phyloP scores from a whole-genome alignment of 2,888 invertebrate genomes.

The Caenorhabditis imperialis region DNA sequence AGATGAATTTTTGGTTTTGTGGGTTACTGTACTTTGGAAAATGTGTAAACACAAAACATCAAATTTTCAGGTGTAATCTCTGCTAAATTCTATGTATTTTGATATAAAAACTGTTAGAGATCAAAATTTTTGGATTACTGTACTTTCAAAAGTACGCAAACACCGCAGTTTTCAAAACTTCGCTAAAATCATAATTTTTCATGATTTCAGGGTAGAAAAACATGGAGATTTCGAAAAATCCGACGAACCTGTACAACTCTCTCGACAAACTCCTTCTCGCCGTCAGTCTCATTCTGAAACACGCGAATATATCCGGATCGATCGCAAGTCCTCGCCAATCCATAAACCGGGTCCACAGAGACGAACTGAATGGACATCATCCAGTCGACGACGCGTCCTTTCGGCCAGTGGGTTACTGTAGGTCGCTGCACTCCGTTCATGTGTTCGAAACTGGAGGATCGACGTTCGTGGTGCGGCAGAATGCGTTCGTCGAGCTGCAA shows the following conservation, averaged over 20 bases:
- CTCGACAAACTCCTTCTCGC: slow-evolving; percentile 7
- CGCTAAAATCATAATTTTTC: too few species aligned
- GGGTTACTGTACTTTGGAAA: too few species aligned
- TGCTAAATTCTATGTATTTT: too few species aligned
- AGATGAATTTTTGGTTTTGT: neutral
- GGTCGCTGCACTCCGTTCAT: slow-evolving; percentile 34
- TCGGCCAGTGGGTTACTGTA: slow-evolving; percentile 45
- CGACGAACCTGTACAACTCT: slow-evolving; percentile 4
- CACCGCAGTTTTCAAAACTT: neutral
- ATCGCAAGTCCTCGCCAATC: slow-evolving; percentile 52
- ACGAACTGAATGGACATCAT: slow-evolving; percentile 50
- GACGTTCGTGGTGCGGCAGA: slow-evolving; percentile 47
- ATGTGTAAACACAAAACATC: too few species aligned
- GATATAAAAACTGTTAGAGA: too few species aligned
- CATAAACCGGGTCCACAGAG: slow-evolving; percentile 52
- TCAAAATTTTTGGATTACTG: too few species aligned
- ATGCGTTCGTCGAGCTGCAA: slow-evolving; percentile 52
- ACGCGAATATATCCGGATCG: slow-evolving; percentile 45
- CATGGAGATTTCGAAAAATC: too few species aligned
- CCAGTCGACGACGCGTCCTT: slow-evolving; percentile 46
- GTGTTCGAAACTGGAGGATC: slow-evolving; percentile 43
- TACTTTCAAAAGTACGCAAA: too few species aligned
- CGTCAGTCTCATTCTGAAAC: slow-evolving; percentile 15
- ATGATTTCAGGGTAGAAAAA: too few species aligned
- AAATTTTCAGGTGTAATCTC: too few species aligned